phyloP scores from a whole-genome alignment of 2,888 invertebrate species.

The Xanthia togata region DNA sequence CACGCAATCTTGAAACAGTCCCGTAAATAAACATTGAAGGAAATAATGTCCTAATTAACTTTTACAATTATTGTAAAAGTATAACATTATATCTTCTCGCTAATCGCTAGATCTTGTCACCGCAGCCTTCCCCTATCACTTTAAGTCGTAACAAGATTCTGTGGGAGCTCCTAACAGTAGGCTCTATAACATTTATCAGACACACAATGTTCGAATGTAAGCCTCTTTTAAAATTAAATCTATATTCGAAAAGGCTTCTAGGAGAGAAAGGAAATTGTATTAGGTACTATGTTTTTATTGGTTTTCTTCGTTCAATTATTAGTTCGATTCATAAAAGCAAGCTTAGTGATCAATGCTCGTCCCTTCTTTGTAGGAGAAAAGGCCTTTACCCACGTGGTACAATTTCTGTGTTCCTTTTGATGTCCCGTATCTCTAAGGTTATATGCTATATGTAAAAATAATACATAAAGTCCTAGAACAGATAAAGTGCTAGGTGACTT shows the following conservation, averaged over 20 bases:
- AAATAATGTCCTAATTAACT: too few relatives aligned
- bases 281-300: conserved; percentile 11
- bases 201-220: conserved; percentile 34
- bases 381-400: too few relatives aligned
- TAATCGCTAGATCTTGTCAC: conserved; percentile 34
- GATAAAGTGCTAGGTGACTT: too few relatives aligned
- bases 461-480: too few relatives aligned
- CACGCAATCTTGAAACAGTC: neutral
- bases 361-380: neutral
- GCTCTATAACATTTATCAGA: conserved; percentile 39
- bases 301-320: neutral
- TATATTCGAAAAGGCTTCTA: conserved; percentile 34
- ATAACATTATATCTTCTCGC: neutral
- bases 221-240: conserved; percentile 59
- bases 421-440: too few relatives aligned
- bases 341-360: neutral
- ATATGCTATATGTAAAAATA: too few relatives aligned
- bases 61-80: neutral
- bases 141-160: conserved; percentile 58
- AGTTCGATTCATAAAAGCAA: neutral
- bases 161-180: conserved; percentile 14
- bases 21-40: neutral
- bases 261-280: conserved; percentile 27
- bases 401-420: too few relatives aligned
- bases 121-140: conserved; percentile 10